These are phyloP conservation scores for Helicoverpa assulta DNA, from an alignment of 2,888 invertebrate genomes.

Conservation along the genomic window DNA sequence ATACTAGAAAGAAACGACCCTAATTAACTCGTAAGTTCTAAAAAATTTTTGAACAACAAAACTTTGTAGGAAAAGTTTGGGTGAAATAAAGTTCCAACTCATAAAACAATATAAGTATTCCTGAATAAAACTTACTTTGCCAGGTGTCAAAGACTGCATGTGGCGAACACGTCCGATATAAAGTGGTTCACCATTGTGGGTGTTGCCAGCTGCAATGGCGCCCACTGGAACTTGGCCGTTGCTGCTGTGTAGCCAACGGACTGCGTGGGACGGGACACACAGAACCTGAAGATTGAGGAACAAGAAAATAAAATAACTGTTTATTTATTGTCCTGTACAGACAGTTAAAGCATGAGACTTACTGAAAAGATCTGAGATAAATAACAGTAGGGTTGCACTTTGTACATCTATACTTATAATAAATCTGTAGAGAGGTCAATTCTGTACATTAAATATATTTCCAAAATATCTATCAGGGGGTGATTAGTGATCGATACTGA, in stretches of 20 bases:
- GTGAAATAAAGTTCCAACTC: no score
- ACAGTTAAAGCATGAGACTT: no score
- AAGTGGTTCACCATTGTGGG: constrained; percentile 84
- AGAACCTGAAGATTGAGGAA: constrained; percentile 72
- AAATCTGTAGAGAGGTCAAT: no score
- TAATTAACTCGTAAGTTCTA: background rate
- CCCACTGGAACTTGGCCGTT: constrained; percentile 87
- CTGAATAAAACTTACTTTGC: constrained; percentile 81
- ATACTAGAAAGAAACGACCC: background rate
- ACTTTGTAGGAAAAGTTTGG: background rate
- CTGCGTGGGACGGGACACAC: constrained; percentile 73
- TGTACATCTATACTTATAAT: no score
- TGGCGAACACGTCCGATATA: constrained; percentile 89
- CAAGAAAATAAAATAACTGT: background rate
- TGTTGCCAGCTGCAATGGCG: constrained; percentile 89
- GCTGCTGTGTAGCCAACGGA: constrained; percentile 86
- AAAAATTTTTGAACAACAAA: background rate
- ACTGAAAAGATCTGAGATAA: background rate
- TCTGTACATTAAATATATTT: no score
- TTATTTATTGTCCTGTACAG: no score
- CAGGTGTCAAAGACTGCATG: constrained; percentile 89
- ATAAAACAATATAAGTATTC: no score
- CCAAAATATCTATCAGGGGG: no score
- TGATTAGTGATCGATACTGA: no score
- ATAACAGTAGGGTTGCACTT: no score